Evolutionary conservation across 2,888 invertebrate species (phyloP), one percentile per base, ranked within the genome.

Genomic region (Ormyrus labotus): DNA sequence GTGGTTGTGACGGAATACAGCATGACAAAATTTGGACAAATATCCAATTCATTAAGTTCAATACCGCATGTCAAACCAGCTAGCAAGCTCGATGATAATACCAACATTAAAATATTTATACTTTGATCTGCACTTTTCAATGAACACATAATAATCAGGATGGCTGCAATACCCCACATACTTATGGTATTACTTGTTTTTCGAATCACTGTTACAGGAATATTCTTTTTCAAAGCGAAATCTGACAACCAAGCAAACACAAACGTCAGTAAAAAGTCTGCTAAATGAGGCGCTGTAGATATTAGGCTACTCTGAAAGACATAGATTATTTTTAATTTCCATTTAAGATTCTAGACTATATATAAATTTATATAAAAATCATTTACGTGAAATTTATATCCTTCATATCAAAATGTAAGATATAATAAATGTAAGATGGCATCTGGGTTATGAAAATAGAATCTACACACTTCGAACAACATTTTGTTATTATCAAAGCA

Each of bases 391-490:
- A 34, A 34, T 34, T 34, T 34, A 34, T 34, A 83, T 93, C 91
- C 88, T 94, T 93, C 45, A 96, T 95, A 77, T 96, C 92, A 85
- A 94, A 95, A 76, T 93, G 92, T 1, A 96, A 92, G 7, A 96
- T 94, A 68, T 93, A 92, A 84, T 93, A 93, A 93, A 97, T 94
- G 87, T 96, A 97, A 0, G 94, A 93, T 0, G 97, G 96, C 86
- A 96, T 94, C 89, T 96, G 95, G 3, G 34, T 34, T 34, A 34
- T 0, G 96, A 96, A 2, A 96, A 92, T 55, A 97, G 91, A 34
- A 96, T 96, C 95, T 96, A 96, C 91, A 95, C 96, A 48, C 96
- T 96, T 93, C 96, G 95, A 86, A 93, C 95, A 94, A 82, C 94
- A 93, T 87, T 96, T 96, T 0, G 94, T 93, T 2, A 95, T 87